Evolutionary conservation across 1,140 invertebrate genomes (phyloP), one percentile per base, ranked within the genome.

Genomic region (Drosophila murphyi): DNA sequence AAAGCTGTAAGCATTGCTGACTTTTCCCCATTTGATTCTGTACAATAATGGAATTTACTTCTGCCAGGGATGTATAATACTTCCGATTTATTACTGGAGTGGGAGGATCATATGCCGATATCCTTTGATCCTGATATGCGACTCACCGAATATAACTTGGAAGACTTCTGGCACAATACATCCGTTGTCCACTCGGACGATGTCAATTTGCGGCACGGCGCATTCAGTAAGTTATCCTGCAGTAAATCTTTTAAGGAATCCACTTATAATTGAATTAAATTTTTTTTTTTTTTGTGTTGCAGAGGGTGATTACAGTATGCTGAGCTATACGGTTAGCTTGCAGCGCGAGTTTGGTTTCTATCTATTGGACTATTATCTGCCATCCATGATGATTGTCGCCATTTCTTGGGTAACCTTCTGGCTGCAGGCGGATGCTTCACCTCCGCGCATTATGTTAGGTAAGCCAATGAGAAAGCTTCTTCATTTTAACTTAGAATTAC

Each of bases 361-460:
- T 82, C 93, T 98, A 55, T 95, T 98, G 94, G 97, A 98, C 76
- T 98, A 97, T 83, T 98, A 97, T 80, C 94, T 98, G 75, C 97
- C 97, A 0, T 97, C 97, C 12, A 97, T 97, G 93, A 95, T 98
- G 90, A 95, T 98, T 52, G 97, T 98, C 3, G 96, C 96, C 10
- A 96, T 97, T 59, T 97, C 97, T 0, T 98, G 97, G 97, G 97
- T 98, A 4, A 97, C 97, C 0, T 98, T 98, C 87, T 98, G 97
- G 97, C 93, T 98, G 47, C 97, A 97, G 91, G 95, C 96, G 29
- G 97, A 97, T 89, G 96, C 97, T 2, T 95, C 96, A 6, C 96
- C 97, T 4, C 96, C 97, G n/a, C 94, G 96, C 78, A 96, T 96
- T 59, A 96, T 96, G 76, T 92, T 97, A 90, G 96, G 91, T 96